A percentile compares a stretch with the other conserved stretches of the same genome.
These are phyloP conservation scores for Syritta pipiens DNA, from an alignment of 2,888 invertebrate genomes.

Conservation along the genomic window DNA sequence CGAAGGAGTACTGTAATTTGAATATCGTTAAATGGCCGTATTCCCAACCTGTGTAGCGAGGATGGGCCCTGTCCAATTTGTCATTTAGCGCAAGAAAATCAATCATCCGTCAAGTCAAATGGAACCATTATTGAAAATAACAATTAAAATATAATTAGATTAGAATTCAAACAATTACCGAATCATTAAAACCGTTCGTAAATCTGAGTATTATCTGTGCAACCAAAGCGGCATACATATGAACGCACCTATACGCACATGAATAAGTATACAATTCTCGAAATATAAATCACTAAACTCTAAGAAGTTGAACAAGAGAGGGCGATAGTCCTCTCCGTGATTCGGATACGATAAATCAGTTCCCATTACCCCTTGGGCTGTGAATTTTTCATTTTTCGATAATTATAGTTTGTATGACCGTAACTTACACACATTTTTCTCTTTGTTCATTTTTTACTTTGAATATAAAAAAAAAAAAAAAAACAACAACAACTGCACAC, in stretches of 20 bases:
- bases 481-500: conserved; percentile 1
- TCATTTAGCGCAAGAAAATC: conserved; percentile 7
- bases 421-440: conserved; percentile 69
- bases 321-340: conserved; percentile 68
- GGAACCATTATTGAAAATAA: conserved; percentile 16
- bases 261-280: conserved; percentile 44
- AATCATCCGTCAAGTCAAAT: conserved; percentile 26
- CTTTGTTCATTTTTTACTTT: conserved; percentile 67
- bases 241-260: background rate
- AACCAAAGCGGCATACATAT: background rate
- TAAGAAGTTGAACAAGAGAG: conserved; percentile 57
- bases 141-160: conserved; percentile 50
- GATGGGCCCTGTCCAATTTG: conserved; percentile 10
- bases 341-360: conserved; percentile 74
- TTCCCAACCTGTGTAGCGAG: no score
- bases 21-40: no score
- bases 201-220: background rate
- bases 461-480: conserved; percentile 55
- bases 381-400: conserved; percentile 75
- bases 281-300: conserved; percentile 65
- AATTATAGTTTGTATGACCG: conserved; percentile 73
- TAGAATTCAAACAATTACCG: conserved; percentile 30
- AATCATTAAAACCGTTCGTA: conserved; percentile 28
- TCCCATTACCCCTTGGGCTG: conserved; percentile 74
- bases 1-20: no score